A percentile compares a stretch with the other conserved stretches of the same genome.
Conservation (phyloP, 2,888 invertebrate genomes). For the Flexamia atlantica region DNA sequence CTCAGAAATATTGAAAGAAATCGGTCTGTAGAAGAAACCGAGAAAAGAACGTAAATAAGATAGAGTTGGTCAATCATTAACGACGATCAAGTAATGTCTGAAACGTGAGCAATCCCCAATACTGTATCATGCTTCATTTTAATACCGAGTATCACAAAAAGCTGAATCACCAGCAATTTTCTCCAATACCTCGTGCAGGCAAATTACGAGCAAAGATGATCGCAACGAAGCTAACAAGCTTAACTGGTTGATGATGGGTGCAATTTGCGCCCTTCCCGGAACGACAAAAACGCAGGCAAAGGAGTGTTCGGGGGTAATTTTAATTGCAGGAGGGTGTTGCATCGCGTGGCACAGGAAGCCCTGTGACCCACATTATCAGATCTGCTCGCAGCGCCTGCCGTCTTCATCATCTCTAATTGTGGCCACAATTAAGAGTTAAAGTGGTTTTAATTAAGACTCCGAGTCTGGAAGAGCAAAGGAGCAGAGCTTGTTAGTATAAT, state of each 20-base stretch:
- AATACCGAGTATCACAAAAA: too few species aligned
- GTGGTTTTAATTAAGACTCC: conserved; percentile 59
- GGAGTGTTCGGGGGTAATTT: conserved; percentile 22
- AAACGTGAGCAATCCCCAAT: too few species aligned
- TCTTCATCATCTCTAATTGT: conserved; percentile 59
- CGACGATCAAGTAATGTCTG: too few species aligned
- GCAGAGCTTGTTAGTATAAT: conserved; percentile 47
- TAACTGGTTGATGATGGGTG: conserved; percentile 47
- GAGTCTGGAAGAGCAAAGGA: conserved; percentile 30
- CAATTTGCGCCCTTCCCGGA: conserved; percentile 49
- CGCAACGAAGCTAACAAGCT: conserved; percentile 36
- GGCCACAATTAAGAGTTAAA: conserved; percentile 60
- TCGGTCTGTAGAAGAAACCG: too few species aligned
- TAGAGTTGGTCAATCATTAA: too few species aligned
- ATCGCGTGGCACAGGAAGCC: conserved; percentile 9
- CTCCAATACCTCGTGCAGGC: not conserved
- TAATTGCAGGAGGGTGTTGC: conserved; percentile 44
- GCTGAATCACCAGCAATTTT: not conserved
- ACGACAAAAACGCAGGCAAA: not conserved
- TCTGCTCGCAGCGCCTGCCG: conserved; percentile 46
- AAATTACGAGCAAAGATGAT: not conserved
- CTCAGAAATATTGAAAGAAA: too few species aligned
- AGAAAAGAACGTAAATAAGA: too few species aligned
- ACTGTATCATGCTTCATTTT: too few species aligned
- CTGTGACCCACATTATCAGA: conserved; percentile 41